phyloP scores from a whole-genome alignment of 2,113 vertebrate species.

The Ceuthmochares aereus region DNA sequence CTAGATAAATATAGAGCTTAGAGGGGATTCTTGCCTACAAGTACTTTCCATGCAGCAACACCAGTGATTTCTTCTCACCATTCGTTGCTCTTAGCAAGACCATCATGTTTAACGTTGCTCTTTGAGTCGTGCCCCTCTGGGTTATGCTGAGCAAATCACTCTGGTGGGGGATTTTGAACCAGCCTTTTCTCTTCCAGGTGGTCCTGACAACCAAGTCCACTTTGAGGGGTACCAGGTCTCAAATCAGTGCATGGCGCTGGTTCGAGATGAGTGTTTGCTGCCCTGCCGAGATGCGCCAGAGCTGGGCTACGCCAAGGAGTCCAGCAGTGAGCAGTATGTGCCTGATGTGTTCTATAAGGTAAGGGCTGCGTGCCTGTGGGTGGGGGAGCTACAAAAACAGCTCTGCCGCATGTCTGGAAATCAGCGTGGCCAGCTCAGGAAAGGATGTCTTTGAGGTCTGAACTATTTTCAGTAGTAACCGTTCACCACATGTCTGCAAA shows the following conservation, averaged over 20 bases:
- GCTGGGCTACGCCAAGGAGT: constrained; percentile 96
- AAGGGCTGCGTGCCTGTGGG: neutral
- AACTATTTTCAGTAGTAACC: neutral
- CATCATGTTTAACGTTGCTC: rapidly evolving
- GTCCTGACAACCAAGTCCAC: constrained; percentile 98
- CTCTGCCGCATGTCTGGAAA: neutral
- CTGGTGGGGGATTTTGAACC: neutral
- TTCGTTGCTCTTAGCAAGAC: neutral
- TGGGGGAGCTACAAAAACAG: neutral
- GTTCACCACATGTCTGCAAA: neutral
- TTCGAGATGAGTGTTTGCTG: constrained; percentile 93
- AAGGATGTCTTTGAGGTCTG: constrained; percentile 7
- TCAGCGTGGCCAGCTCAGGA: neutral
- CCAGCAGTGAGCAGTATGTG: constrained; percentile 96
- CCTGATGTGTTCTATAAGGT: constrained; percentile 99
- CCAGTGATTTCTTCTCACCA: rapidly evolving
- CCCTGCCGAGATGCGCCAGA: constrained; percentile 93
- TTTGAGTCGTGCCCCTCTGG: rapidly evolving
- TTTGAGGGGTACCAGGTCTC: constrained; percentile 99
- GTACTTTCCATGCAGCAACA: neutral
- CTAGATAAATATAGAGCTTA: neutral
- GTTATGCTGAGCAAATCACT: rapidly evolving
- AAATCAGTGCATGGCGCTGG: constrained; percentile 98
- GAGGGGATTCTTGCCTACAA: neutral
- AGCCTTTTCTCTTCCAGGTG: constrained; percentile 78